Evolutionary conservation across 2,888 invertebrate genomes (phyloP), one percentile per base, ranked within the genome.

Genomic region (Nasonia oneida): DNA sequence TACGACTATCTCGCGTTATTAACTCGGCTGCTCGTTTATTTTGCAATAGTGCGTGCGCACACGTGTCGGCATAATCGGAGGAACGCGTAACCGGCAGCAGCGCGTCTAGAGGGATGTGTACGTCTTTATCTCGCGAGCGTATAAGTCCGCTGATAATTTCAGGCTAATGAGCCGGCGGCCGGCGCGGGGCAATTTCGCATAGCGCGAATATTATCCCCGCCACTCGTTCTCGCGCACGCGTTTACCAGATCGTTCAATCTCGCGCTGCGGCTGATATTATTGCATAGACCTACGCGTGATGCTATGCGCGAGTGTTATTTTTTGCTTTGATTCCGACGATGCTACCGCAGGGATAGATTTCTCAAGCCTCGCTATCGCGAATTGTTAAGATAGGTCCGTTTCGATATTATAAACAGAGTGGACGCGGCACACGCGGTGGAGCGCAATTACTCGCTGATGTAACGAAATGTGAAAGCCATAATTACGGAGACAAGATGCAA

Each of bases 161-260:
- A 15, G 23, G 18, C 81, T 82, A 85, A 85, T 82, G 82, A 82
- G 82, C 74, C 42, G 29, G 47, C 61, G 37, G 82, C 74, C 42
- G n/a, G 47, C 61, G 47, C 75, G 75, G 18, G 50, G 78, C 79
- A 57, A 74, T 81, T 81, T 29, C 61, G 47, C 50, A 39, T 33
- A n/a, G 78, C 61, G 78, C 61, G 57, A 53, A 76, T 76, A 37
- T 37, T 29, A 70, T 23, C 70, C 10, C 70, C 8, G 12, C n/a
- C n/a, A 14, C 57, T 57, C 42, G 29, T 29, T 29, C 29, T 29
- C 29, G 29, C 29, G 29, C 29, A 1, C 74, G 8, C 53, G 33
- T 23, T 23, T 64, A 5, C n/a, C 79, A 84, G 78, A 78, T 79
- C 84, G 71, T 73, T 84, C 84, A 74, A 84, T 84, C 74, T 83